These are phyloP conservation scores for Eidolon helvum DNA, from an alignment of 2,113 vertebrate species.

Conservation along the genomic window DNA sequence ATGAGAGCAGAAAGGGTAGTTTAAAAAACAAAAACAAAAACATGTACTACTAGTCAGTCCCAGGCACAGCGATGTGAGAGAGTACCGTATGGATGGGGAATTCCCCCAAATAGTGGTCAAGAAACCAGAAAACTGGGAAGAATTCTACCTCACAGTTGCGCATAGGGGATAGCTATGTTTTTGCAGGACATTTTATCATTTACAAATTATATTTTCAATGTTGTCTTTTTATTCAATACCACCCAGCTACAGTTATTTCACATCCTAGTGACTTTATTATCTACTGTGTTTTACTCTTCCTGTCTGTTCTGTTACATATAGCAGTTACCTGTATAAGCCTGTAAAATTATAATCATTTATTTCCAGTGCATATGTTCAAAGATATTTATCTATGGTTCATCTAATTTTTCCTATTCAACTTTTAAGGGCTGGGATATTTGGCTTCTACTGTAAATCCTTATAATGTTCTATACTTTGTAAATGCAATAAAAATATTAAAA, in stretches of 20 bases:
- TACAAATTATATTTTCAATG: conserved; percentile 14
- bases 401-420: conserved; percentile 48
- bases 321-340: conserved; percentile 35
- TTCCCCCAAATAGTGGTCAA: neutral
- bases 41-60: neutral
- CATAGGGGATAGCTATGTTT: conserved; percentile 54
- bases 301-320: conserved; percentile 16
- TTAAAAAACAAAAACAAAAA: neutral
- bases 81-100: neutral
- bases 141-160: conserved; percentile 72
- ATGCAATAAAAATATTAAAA: conserved; percentile 75
- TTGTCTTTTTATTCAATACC: conserved; percentile 26
- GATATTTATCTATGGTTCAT: conserved; percentile 49
- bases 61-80: neutral
- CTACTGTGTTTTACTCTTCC: conserved; percentile 30
- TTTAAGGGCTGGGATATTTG: conserved; percentile 74
- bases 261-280: neutral
- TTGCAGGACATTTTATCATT: conserved; percentile 52
- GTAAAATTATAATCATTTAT: conserved; percentile 39
- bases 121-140: conserved; percentile 45
- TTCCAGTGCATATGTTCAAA: conserved; percentile 54
- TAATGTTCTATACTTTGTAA: conserved; percentile 70
- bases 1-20: neutral
- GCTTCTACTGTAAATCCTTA: conserved; percentile 74
- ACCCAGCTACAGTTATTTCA: conserved; percentile 15